phyloP scores from a whole-genome alignment of 2,113 vertebrate genomes.

The Rhegmatorhina hoffmannsi region DNA sequence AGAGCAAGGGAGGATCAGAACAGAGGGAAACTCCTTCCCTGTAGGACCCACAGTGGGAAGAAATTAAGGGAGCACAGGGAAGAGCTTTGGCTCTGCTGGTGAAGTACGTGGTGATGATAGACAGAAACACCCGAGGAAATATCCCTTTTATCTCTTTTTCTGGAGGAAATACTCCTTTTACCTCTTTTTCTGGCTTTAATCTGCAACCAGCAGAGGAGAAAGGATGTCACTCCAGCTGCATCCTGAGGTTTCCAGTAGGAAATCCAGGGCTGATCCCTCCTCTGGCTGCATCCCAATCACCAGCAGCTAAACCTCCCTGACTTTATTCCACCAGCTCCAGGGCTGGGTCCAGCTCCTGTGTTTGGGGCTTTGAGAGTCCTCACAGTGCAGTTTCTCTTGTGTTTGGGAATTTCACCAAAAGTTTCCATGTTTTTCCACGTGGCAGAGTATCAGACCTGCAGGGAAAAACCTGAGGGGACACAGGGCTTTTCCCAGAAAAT shows the following conservation, averaged over 20 bases:
- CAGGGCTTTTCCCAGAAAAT: too few species aligned
- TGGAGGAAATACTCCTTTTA: not conserved
- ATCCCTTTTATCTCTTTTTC: not conserved
- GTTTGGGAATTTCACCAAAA: not conserved
- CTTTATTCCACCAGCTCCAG: not conserved
- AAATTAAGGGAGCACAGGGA: not conserved
- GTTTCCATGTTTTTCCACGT: not conserved
- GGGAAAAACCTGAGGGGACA: not conserved
- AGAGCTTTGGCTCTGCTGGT: not conserved
- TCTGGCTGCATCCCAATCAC: not conserved
- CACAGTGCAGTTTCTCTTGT: not conserved
- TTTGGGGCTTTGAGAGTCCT: not conserved
- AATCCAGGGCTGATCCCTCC: not conserved
- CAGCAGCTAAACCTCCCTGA: not conserved
- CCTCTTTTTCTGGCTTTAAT: not conserved
- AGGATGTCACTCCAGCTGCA: not conserved
- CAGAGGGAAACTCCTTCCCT: not conserved
- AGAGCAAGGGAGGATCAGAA: fast-evolving
- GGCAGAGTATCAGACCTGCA: not conserved
- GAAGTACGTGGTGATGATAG: not conserved
- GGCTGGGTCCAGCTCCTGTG: not conserved
- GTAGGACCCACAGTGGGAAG: not conserved
- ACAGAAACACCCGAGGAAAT: too few species aligned
- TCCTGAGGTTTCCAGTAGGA: not conserved
- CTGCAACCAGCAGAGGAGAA: not conserved